Conservation (phyloP, 2,113 vertebrate species). For the Perognathus longimembris region DNA sequence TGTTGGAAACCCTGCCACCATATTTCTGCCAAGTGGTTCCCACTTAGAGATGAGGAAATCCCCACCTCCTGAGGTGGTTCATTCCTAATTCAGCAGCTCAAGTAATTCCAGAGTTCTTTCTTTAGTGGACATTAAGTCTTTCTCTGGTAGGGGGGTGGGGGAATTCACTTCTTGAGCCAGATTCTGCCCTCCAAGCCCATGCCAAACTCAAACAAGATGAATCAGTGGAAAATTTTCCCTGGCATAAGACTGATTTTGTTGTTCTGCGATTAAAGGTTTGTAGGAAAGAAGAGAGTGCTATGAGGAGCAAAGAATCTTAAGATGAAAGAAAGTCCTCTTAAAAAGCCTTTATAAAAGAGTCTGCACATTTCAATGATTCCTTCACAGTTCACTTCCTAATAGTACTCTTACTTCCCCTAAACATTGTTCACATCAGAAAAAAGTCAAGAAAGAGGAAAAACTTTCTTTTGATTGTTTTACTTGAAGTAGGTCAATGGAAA, state of each 20-base stretch:
- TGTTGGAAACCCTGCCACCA: neutral
- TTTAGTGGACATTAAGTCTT: slow-evolving; percentile 30
- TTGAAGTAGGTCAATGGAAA: slow-evolving; percentile 24
- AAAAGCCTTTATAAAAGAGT: neutral
- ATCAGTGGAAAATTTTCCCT: neutral
- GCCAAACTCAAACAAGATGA: slow-evolving; percentile 46
- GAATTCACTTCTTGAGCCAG: neutral
- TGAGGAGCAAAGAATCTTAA: slow-evolving; percentile 18
- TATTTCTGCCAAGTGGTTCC: slow-evolving; percentile 17
- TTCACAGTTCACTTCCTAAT: neutral
- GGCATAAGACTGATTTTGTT: neutral
- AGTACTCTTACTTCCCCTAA: neutral
- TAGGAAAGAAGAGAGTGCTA: slow-evolving; percentile 24
- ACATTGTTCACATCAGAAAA: neutral
- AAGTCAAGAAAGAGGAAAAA: neutral
- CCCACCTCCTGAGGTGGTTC: neutral
- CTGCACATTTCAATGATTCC: neutral
- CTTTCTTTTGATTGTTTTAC: slow-evolving; percentile 31
- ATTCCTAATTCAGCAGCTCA: slow-evolving; percentile 55
- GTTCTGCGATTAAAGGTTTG: slow-evolving; percentile 34
- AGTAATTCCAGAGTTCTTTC: neutral
- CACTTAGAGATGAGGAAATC: neutral
- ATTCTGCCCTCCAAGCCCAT: neutral
- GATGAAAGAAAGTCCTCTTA: slow-evolving; percentile 32
- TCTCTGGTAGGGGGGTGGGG: no score